Percentiles rank a stretch among this genome's conserved stretches.
Evolutionary conservation across 2,888 invertebrate genomes (phyloP).

Genomic region (Lordiphosa fenestrarum): DNA sequence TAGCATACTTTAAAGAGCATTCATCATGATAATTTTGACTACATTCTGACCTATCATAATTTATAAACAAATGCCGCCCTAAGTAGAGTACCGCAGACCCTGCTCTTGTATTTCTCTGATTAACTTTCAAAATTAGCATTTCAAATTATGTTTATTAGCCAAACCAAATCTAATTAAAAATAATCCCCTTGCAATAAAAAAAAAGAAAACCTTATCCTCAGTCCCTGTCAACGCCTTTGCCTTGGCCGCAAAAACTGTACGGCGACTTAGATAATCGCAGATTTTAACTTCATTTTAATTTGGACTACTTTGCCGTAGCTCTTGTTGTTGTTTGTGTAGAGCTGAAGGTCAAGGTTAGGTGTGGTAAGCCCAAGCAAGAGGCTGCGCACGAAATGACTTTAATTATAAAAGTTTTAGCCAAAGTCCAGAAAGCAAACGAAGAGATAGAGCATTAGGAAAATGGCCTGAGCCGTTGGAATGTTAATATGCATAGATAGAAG

Average conservation of each 20-base stretch:
- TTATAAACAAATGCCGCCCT: too few species aligned
- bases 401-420: conserved; percentile 54
- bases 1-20: too few species aligned
- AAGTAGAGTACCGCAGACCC: neutral
- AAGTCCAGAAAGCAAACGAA: conserved; percentile 5
- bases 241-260: conserved; percentile 21
- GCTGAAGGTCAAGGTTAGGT: conserved; percentile 54
- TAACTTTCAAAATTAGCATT: conserved; percentile 34
- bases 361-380: conserved; percentile 21
- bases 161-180: conserved; percentile 44
- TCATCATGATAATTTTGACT: too few species aligned
- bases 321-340: neutral
- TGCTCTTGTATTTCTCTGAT: conserved; percentile 2
- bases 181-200: conserved; percentile 7
- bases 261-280: conserved; percentile 32
- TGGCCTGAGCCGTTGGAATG: neutral
- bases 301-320: neutral
- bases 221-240: neutral
- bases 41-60: too few species aligned
- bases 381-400: conserved; percentile 32
- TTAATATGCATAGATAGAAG: neutral
- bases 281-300: conserved; percentile 40
- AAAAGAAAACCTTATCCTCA: neutral
- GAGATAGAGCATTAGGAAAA: conserved; percentile 1
- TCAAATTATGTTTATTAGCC: conserved; percentile 29